Conservation (phyloP, 2,888 invertebrate genomes). For the Anoncus sp. region DNA sequence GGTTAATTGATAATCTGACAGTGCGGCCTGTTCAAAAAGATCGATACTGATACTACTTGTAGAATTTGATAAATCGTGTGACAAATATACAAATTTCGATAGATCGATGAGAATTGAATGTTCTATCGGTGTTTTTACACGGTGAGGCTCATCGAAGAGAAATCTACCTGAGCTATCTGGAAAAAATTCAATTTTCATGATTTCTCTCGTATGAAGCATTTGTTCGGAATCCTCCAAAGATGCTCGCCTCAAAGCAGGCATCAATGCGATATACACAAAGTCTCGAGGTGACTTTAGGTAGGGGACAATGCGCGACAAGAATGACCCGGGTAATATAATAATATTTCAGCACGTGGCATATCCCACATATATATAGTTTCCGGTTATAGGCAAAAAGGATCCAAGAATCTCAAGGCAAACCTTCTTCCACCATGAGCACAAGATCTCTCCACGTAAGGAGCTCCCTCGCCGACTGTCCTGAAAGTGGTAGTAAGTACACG, state of each 20-base stretch:
- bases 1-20: no score
- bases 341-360: slow-evolving; percentile 62
- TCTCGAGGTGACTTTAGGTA: slow-evolving; percentile 34
- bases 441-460: slow-evolving; percentile 49
- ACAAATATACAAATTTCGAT: no score
- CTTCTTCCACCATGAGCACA: slow-evolving; percentile 17
- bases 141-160: not conserved
- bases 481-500: slow-evolving; percentile 51
- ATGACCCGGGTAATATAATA: slow-evolving; percentile 56
- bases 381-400: slow-evolving; percentile 27
- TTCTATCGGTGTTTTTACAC: not conserved
- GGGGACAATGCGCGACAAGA: slow-evolving; percentile 44
- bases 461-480: slow-evolving; percentile 51
- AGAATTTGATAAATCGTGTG: no score
- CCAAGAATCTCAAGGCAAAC: slow-evolving; percentile 15
- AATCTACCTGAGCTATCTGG: not conserved
- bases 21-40: no score
- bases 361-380: slow-evolving; percentile 50
- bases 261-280: no score
- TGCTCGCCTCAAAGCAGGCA: slow-evolving; percentile 1
- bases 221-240: not conserved
- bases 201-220: not conserved
- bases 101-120: not conserved
- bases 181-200: slow-evolving; percentile 18
- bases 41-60: no score